Conservation (phyloP, 1,140 invertebrate species). For the Drosophila biarmipes region DNA sequence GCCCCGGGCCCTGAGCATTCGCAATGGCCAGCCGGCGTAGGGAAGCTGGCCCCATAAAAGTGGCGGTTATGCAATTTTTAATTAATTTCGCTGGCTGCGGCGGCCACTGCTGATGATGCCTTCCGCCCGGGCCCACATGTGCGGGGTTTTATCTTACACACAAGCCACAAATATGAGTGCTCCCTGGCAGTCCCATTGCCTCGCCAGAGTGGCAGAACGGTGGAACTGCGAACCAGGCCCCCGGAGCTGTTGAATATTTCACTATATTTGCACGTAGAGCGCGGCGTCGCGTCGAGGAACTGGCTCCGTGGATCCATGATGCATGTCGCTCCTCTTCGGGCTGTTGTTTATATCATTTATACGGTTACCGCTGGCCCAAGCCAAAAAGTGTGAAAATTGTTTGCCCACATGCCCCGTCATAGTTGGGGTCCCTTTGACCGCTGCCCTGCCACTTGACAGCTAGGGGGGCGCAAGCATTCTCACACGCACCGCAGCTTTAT, state of each 20-base stretch:
- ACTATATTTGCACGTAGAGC: slow-evolving; percentile 49
- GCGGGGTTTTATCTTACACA: slow-evolving; percentile 21
- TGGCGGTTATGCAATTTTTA: slow-evolving; percentile 67
- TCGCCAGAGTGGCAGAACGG: neutral
- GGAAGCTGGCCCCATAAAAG: slow-evolving; percentile 23
- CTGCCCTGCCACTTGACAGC: slow-evolving; percentile 32
- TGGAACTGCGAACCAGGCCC: too few relatives aligned
- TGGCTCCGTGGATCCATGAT: slow-evolving; percentile 16
- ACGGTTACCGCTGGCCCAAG: slow-evolving; percentile 52
- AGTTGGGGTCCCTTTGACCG: slow-evolving; percentile 22
- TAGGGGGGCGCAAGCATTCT: slow-evolving; percentile 23
- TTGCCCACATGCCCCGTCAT: slow-evolving; percentile 39
- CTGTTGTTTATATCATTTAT: slow-evolving; percentile 65
- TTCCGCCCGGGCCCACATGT: slow-evolving; percentile 9
- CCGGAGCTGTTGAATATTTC: slow-evolving; percentile 56
- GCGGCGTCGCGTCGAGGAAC: neutral
- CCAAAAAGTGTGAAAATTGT: slow-evolving; percentile 65
- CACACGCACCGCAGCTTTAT: slow-evolving; percentile 55
- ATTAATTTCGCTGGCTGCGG: slow-evolving; percentile 57
- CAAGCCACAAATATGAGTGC: slow-evolving; percentile 7
- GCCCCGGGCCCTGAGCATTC: neutral
- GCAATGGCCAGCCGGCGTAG: slow-evolving; percentile 7
- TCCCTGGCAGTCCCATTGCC: neutral
- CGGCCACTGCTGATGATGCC: slow-evolving; percentile 25
- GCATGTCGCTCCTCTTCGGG: slow-evolving; percentile 30